Evolutionary conservation across 1,140 invertebrate species (phyloP), one percentile per base, ranked within the genome.

Genomic region (Platorchestia sp.): DNA sequence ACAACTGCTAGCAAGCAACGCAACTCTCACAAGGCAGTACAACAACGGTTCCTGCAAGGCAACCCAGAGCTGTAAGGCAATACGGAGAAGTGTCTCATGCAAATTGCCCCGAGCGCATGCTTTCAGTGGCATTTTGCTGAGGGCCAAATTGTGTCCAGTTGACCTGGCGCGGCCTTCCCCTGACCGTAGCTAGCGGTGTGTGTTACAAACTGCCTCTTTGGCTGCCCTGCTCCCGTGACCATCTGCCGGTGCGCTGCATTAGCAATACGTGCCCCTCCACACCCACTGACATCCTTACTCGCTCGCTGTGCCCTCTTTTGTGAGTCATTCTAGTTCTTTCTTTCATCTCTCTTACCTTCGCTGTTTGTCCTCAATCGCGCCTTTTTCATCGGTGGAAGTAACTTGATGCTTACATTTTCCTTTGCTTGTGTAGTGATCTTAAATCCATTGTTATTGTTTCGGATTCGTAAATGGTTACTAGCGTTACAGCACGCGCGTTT

Each of bases 71-170:
- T 47, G 91, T 93, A 93, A 93, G 91, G 91, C 91, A 93, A 93
- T 45, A 93, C 91, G 22, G 43, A 44, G 41, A 93, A 93, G 43
- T 93, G 91, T 93, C 91, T 93, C 91, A 93, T 93, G 91, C 91
- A 93, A 93, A 93, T 93, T 45, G 91, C n/a, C 91, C 44, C 36
- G 43, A 93, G 40, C 43, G 91, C 91, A 93, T 90, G 43, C 91
- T 45, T 47, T 45, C 91, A 93, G 91, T 44, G 91, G 41, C 45
- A 93, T 93, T 93, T 93, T 93, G 91, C 91, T 47, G 91, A 44
- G 91, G 91, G 91, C 91, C 43, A 93, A 93, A 93, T 93, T 93
- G 43, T 47, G 91, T 93, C 91, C 91, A 93, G 91, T 93, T 93
- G 91, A 93, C 91, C 91, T 93, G 91, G 43, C 22, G 43, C 44